Base-by-base conservation (phyloP, 2,888 invertebrate genomes). In the Rhynchonema sp. region DNA sequence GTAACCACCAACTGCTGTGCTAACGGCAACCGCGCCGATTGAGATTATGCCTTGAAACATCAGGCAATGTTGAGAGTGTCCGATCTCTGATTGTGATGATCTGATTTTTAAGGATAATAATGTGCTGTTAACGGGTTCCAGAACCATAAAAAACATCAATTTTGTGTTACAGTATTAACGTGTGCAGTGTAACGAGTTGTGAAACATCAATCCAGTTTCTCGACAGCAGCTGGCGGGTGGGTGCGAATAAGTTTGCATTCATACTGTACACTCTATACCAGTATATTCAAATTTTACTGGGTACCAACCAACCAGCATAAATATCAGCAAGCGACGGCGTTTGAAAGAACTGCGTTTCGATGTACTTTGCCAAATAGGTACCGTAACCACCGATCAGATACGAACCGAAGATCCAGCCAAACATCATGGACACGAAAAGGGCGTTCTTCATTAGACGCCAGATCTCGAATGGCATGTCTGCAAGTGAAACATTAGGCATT, bases 321-420 rank as follows among this genome's bases (percentile, higher is more conserved):
- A 83, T 77, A 25, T 82, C 83, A 23, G 84, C 83, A 59, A 77
- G 77, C 20, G 82, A 82, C 0, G 86, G 79, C 0, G 80, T 79
- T 62, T 80, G 80, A 63, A 80, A 79, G 69, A 82, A 85, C 70
- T 84, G 83, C 13, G 83, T 82, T 74, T 85, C 84, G 69, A 85
- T 79, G 70, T 84, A 84, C 70, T 84, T 85, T 13, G 83, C 82
- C 66, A 84, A 75, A 70, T 82, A 85, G 20, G 83, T 84, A 69
- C 83, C 81, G 66, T 82, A 82, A 0, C 82, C 82, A 49, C 72
- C 71, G 30, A 74, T 68, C 1, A 76, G 74, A 46, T 76, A 70
- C 54, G 84, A 77, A 63, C 82, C 83, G 65, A 83, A 82, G 22
- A 83, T 79, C 2, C 78, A 82, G 30, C 82, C 80, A 1, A 81